A percentile compares a stretch with the other conserved stretches of the same genome.
Evolutionary conservation across 2,113 vertebrate genomes (phyloP).

Genomic region (Neodontobutis hainanensis): DNA sequence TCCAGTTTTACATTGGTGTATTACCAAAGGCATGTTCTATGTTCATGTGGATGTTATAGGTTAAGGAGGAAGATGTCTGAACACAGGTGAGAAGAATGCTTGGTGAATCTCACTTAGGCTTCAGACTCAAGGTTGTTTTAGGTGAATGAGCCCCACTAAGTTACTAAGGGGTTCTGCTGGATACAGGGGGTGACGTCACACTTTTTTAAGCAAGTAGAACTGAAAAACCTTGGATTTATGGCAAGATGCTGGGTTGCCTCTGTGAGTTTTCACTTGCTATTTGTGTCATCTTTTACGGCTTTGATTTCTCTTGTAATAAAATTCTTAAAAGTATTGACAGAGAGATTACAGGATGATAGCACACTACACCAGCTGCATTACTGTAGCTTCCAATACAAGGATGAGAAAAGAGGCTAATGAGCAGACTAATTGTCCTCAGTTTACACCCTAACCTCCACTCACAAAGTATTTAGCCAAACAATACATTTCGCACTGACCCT

Average conservation of each 20-base stretch:
- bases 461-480: constrained; percentile 1
- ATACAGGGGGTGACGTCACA: too few species aligned
- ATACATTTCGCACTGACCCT: not conserved
- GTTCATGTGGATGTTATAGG: too few species aligned
- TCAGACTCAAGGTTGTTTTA: too few species aligned
- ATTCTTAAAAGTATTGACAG: constrained; percentile 10
- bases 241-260: constrained; percentile 15
- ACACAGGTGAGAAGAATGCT: too few species aligned
- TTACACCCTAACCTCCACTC: constrained; percentile 10
- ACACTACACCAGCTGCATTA: constrained; percentile 2
- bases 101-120: too few species aligned
- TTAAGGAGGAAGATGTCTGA: too few species aligned
- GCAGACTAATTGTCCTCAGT: constrained; percentile 1
- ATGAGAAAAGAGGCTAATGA: constrained; percentile 1
- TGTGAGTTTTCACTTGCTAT: constrained; percentile 26
- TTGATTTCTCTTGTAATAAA: constrained; percentile 16
- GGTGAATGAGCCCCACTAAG: too few species aligned
- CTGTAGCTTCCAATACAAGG: not conserved
- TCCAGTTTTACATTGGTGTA: too few species aligned
- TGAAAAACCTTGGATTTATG: too few species aligned
- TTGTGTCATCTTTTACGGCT: constrained; percentile 19
- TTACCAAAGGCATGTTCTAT: too few species aligned
- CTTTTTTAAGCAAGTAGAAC: too few species aligned
- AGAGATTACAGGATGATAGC: constrained; percentile 12
- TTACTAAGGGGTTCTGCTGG: too few species aligned